phyloP scores from a whole-genome alignment of 2,888 invertebrate species.

The Erebia epiphron region DNA sequence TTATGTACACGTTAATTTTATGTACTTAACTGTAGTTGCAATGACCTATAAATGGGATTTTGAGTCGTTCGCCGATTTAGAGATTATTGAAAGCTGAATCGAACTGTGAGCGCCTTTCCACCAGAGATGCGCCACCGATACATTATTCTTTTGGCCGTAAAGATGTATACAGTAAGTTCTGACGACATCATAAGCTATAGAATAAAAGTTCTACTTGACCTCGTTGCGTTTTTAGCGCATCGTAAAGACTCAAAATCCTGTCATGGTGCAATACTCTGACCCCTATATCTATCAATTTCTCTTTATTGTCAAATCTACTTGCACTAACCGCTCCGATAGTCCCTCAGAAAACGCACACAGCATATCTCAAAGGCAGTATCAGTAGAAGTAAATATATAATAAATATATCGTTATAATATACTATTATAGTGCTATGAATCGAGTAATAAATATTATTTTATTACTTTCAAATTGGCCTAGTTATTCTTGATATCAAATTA shows the following conservation, averaged over 20 bases:
- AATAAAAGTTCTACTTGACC: no score
- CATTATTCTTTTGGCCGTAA: no score
- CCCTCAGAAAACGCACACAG: conserved; percentile 33
- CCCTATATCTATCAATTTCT: conserved; percentile 45
- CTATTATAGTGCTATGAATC: conserved; percentile 18
- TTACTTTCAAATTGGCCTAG: conserved; percentile 7
- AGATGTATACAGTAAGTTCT: no score
- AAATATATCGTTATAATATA: conserved; percentile 33
- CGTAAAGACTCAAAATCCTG: conserved; percentile 5
- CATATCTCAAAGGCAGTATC: conserved; percentile 45
- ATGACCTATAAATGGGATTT: conserved; percentile 20
- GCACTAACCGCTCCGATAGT: conserved; percentile 38
- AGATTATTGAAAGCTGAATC: no score
- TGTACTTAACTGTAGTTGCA: conserved; percentile 26
- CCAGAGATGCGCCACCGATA: no score
- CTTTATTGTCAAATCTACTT: conserved; percentile 66
- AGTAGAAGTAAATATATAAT: conserved; percentile 43
- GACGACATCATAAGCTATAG: no score
- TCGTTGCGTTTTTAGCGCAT: no score
- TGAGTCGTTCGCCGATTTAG: conserved; percentile 34
- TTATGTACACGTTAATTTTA: conserved; percentile 15
- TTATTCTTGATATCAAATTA: neutral
- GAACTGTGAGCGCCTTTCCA: no score
- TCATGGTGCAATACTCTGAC: conserved; percentile 18
- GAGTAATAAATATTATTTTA: conserved; percentile 18